A percentile compares a stretch with the other conserved stretches of the same genome.
Conservation (phyloP, 1,140 invertebrate genomes). For the Calliopsis andreniformis region DNA sequence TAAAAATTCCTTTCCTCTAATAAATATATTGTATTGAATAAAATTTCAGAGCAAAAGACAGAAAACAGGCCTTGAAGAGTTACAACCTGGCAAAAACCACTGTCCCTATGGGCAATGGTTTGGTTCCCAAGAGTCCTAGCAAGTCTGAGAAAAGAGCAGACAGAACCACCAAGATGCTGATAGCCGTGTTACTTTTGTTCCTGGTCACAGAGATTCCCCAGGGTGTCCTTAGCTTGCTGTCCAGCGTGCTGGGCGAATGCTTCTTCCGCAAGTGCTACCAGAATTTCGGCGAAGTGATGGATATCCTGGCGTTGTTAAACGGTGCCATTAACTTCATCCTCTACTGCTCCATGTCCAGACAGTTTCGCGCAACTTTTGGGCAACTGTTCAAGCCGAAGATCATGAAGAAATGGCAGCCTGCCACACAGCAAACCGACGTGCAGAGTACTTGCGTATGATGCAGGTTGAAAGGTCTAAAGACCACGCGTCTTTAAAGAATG, state of each 20-base stretch:
- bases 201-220: conserved; percentile 94
- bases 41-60: conserved; percentile 84
- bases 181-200: conserved; percentile 93
- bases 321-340: conserved; percentile 96
- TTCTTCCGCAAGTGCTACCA: conserved; percentile 89
- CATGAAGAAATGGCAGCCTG: conserved; percentile 77
- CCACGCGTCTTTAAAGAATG: conserved; percentile 38
- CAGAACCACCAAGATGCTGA: conserved; percentile 93
- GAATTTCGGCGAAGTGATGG: conserved; percentile 94
- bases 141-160: conserved; percentile 88
- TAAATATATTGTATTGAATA: too few relatives aligned
- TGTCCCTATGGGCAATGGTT: not conserved
- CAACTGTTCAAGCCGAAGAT: conserved; percentile 84
- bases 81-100: conserved; percentile 78
- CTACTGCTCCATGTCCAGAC: conserved; percentile 96
- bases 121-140: conserved; percentile 72
- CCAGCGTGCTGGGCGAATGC: conserved; percentile 86
- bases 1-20: too few relatives aligned
- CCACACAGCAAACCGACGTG: conserved; percentile 80
- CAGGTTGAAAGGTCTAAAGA: conserved; percentile 32
- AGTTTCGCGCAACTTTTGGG: conserved; percentile 94
- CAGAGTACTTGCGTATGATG: conserved; percentile 83
- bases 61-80: conserved; percentile 86
- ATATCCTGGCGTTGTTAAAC: conserved; percentile 94
- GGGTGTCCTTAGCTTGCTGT: conserved; percentile 88